These are phyloP conservation scores for Cephonodes hylas DNA, from an alignment of 2,888 invertebrate genomes.

Conservation along the genomic window DNA sequence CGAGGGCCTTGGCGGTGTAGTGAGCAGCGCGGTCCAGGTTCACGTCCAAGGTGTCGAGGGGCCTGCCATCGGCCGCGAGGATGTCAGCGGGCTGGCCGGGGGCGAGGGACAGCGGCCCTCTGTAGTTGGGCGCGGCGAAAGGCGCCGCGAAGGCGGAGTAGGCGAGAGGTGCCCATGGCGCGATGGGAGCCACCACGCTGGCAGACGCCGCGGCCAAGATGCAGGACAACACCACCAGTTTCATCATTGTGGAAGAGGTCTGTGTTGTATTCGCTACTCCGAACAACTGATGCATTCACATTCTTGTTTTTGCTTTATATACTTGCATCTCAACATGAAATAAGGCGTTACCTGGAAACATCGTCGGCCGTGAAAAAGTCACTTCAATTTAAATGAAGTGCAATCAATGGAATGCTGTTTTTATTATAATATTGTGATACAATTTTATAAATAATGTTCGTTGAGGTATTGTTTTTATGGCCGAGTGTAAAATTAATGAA, in stretches of 20 bases:
- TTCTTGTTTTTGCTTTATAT: constrained; percentile 47
- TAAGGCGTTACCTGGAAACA: constrained; percentile 51
- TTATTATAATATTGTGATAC: constrained; percentile 7
- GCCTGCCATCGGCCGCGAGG: constrained; percentile 70
- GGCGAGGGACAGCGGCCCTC: constrained; percentile 68
- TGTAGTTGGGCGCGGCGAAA: constrained; percentile 53
- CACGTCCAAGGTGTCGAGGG: constrained; percentile 71
- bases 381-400: constrained; percentile 43
- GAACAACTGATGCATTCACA: constrained; percentile 59
- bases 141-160: constrained; percentile 23
- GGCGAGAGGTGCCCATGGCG: constrained; percentile 24
- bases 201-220: constrained; percentile 81
- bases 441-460: background rate
- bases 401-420: constrained; percentile 2
- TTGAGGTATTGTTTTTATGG: no score
- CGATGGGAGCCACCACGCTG: constrained; percentile 26
- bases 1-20: constrained; percentile 61
- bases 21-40: constrained; percentile 72
- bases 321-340: constrained; percentile 37
- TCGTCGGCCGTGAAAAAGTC: constrained; percentile 58
- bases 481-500: no score
- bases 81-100: constrained; percentile 73
- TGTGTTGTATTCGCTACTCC: constrained; percentile 59
- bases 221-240: constrained; percentile 83
- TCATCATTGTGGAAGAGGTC: constrained; percentile 74